Evolutionary conservation across 2,888 invertebrate species (phyloP).

Genomic region (Aphrophora alni): DNA sequence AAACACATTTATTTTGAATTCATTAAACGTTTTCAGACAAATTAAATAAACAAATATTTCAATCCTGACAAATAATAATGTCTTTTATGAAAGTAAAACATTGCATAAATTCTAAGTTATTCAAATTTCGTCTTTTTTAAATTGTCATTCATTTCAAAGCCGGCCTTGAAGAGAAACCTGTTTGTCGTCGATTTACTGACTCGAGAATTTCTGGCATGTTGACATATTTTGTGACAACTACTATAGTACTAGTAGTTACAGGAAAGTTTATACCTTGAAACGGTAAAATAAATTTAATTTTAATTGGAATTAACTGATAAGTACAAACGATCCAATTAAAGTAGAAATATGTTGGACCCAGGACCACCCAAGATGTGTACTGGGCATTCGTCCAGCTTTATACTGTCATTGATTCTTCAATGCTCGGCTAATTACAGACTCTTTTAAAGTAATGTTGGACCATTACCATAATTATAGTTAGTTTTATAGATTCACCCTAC

Average conservation of each 20-base stretch:
- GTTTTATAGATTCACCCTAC: background rate
- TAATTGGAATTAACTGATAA: constrained; percentile 9
- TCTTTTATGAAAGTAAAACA: background rate
- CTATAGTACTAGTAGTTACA: background rate
- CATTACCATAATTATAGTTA: background rate
- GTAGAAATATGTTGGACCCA: background rate
- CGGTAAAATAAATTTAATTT: constrained; percentile 2
- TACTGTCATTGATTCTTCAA: background rate
- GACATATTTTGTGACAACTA: background rate
- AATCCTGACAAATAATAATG: background rate
- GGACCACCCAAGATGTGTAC: background rate
- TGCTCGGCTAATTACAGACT: background rate
- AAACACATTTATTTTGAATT: too few species aligned
- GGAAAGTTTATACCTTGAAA: background rate
- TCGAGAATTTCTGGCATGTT: background rate
- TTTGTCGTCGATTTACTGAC: background rate
- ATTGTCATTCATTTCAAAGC: background rate
- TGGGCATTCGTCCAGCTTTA: background rate
- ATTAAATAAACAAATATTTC: background rate
- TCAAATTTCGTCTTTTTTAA: background rate
- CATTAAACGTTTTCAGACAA: background rate
- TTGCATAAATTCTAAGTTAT: background rate
- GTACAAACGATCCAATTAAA: constrained; percentile 6
- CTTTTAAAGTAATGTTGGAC: background rate
- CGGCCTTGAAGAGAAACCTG: background rate